These are phyloP conservation scores for Drosophila mulleri DNA, from an alignment of 2,888 invertebrate genomes.

Conservation along the genomic window DNA sequence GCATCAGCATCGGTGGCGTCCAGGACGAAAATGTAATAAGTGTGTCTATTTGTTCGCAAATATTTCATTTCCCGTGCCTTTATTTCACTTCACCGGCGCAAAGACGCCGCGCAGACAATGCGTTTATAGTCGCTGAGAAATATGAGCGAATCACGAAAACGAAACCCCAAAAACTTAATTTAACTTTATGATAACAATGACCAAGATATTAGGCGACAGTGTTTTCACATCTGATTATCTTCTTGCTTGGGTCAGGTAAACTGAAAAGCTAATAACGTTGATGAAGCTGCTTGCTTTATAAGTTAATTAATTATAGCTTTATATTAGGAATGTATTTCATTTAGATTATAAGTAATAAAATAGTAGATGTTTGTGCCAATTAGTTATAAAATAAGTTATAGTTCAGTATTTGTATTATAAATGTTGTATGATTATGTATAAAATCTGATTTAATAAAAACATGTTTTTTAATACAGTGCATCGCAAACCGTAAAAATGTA, in stretches of 20 bases:
- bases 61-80: constrained; percentile 79
- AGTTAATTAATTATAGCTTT: constrained; percentile 4
- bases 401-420: not conserved
- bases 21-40: constrained; percentile 74
- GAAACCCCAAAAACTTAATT: constrained; percentile 50
- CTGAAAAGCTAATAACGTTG: constrained; percentile 4
- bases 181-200: constrained; percentile 52
- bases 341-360: no score
- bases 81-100: constrained; percentile 45
- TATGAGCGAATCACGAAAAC: constrained; percentile 37
- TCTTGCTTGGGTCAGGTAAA: constrained; percentile 2
- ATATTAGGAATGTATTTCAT: not conserved
- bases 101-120: constrained; percentile 49
- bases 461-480: no score
- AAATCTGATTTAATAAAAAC: not conserved
- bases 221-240: constrained; percentile 8
- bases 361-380: not conserved
- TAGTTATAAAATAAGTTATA: no score
- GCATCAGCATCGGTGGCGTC: constrained; percentile 16
- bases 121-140: constrained; percentile 24
- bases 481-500: not conserved
- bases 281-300: not conserved
- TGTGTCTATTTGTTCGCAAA: constrained; percentile 81
- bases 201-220: constrained; percentile 34
- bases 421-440: no score